Percentiles rank a stretch among this genome's conserved stretches.
These are phyloP conservation scores for Cinclus mexicanus DNA, from an alignment of 2,113 vertebrate species.

Conservation along the genomic window DNA sequence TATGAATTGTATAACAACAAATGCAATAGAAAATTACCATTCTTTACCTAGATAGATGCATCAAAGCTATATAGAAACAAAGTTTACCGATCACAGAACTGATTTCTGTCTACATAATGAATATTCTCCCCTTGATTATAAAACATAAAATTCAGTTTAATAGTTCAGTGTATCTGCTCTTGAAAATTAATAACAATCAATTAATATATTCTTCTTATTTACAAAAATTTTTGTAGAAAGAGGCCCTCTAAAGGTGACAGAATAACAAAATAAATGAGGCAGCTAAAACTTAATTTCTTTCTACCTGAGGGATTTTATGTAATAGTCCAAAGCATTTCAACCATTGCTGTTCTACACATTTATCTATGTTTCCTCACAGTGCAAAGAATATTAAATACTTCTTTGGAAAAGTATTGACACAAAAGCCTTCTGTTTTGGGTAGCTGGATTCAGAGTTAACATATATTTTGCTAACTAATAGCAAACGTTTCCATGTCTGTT, in stretches of 20 bases:
- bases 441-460: not conserved
- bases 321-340: not conserved
- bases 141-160: not conserved
- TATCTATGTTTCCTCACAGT: not conserved
- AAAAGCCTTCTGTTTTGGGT: not conserved
- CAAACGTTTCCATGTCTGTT: not conserved
- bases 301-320: not conserved
- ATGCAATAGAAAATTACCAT: not conserved
- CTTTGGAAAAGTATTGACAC: not conserved
- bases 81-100: not conserved
- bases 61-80: not conserved
- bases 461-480: not conserved
- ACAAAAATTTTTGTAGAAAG: not conserved
- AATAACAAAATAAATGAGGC: not conserved
- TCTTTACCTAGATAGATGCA: not conserved
- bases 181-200: not conserved
- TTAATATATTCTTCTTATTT: not conserved
- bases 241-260: not conserved
- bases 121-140: not conserved
- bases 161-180: not conserved
- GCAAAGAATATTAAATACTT: not conserved
- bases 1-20: not conserved
- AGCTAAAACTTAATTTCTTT: not conserved
- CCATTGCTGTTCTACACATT: not conserved
- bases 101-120: not conserved